Base-by-base conservation (phyloP, 2,113 vertebrate species). In the Coracopsis vasa region DNA sequence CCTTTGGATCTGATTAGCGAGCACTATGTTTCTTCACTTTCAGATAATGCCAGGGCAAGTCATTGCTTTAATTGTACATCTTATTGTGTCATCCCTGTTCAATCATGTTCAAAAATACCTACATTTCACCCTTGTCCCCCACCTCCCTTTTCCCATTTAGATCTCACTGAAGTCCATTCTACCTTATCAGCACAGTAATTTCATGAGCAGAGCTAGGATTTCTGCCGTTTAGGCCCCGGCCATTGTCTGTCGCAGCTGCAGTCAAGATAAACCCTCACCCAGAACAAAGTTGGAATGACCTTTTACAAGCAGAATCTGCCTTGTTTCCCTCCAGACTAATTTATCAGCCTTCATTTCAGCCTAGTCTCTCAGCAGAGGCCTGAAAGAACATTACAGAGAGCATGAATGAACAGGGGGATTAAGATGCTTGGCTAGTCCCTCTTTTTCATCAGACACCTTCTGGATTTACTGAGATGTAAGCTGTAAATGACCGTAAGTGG, bases 251-350 rank as follows among this genome's bases (percentile, higher is more conserved):
- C 98, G 94, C 98, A 96, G 98, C 98, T 98, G 99, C 99, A 97
- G 99, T 98, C 96, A 98, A 99, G 99, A 99, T 99, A 99, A 99
- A 99, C 98, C 99, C 98, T 99, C 98, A 98, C 98, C 99, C 98
- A 98, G 99, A 99, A 99, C 99, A 99, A 99, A 99, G 99, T 99
- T 98, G 94, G 96, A 94, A 97, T 99, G 99, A 99, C 99, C 99
- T 99, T 98, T 98, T 98, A 99, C 99, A 99, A 98, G 99, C 98
- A 98, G 98, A 98, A 98, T 99, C 98, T 97, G 98, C 96, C 98
- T 98, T 98, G 97, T 98, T 98, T 98, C 98, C 98, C 98, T 98
- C 97, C 95, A 96, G 98, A 98, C 98, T 98, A 97, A 98, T 99
- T 99, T 98, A 98, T 98, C 98, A 97, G 98, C 97, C 97, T 98